A percentile compares a stretch with the other conserved stretches of the same genome.
Evolutionary conservation across 2,113 vertebrate species (phyloP).

Genomic region (Mirounga angustirostris): DNA sequence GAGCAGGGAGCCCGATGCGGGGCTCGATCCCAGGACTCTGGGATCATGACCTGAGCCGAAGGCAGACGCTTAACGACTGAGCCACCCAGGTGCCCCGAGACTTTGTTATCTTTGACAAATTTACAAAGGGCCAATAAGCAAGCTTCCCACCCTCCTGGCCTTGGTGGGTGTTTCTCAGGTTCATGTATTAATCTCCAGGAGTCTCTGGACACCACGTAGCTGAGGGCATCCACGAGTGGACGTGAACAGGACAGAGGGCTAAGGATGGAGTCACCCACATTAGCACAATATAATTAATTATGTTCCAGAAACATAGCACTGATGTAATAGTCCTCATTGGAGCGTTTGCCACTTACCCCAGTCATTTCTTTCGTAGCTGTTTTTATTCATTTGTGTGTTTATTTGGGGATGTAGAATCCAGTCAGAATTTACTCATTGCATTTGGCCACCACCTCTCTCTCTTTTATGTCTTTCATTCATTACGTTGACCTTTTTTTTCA

Average conservation of each 20-base stretch:
- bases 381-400: background rate
- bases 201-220: background rate
- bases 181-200: background rate
- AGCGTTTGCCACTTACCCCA: background rate
- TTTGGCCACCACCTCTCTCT: background rate
- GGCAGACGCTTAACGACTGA: too few relatives aligned
- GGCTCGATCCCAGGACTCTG: too few relatives aligned
- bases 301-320: background rate
- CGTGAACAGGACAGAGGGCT: background rate
- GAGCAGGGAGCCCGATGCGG: too few relatives aligned
- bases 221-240: background rate
- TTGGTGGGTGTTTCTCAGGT: background rate
- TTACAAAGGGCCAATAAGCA: background rate
- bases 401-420: background rate
- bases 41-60: too few relatives aligned
- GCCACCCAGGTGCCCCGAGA: background rate
- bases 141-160: background rate
- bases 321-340: background rate
- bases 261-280: background rate
- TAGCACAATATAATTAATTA: background rate
- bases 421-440: background rate
- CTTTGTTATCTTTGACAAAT: background rate
- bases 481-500: background rate
- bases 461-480: background rate
- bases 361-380: background rate